Evolutionary conservation across 2,888 invertebrate species (phyloP).

Genomic region (Geophilus truncorum): DNA sequence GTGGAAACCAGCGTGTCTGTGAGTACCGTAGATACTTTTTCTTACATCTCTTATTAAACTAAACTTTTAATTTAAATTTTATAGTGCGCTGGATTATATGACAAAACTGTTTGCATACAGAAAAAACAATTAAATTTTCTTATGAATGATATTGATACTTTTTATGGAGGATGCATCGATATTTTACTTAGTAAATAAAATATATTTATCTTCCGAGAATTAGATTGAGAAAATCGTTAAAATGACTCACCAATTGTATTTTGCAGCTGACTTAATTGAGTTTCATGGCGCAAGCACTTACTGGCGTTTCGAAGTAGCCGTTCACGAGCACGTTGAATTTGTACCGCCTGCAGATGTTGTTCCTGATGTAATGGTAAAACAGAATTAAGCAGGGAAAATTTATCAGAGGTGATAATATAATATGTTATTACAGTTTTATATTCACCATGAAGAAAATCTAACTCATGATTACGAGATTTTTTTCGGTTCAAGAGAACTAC

Average conservation of each 20-base stretch:
- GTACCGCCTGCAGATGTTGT: too few relatives aligned
- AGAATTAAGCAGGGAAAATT: too few relatives aligned
- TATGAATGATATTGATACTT: neutral
- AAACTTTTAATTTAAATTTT: too few relatives aligned
- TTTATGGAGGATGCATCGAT: neutral
- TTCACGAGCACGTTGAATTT: neutral
- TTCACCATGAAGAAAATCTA: neutral
- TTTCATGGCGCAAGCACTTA: neutral
- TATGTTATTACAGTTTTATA: neutral
- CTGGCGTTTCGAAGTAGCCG: neutral
- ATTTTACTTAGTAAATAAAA: neutral
- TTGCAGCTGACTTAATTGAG: neutral
- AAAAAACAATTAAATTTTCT: neutral
- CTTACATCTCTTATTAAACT: too few relatives aligned
- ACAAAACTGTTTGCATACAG: neutral
- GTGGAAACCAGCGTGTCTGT: neutral
- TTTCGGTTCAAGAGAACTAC: neutral
- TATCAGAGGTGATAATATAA: neutral
- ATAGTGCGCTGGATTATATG: neutral
- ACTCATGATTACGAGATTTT: neutral
- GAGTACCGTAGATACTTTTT: too few relatives aligned
- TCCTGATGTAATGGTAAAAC: neutral
- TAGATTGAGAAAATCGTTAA: too few relatives aligned
- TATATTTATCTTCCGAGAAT: too few relatives aligned
- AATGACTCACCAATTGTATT: too few relatives aligned